Evolutionary conservation across 2,113 vertebrate genomes (phyloP).

Genomic region (Tiliqua scincoides): DNA sequence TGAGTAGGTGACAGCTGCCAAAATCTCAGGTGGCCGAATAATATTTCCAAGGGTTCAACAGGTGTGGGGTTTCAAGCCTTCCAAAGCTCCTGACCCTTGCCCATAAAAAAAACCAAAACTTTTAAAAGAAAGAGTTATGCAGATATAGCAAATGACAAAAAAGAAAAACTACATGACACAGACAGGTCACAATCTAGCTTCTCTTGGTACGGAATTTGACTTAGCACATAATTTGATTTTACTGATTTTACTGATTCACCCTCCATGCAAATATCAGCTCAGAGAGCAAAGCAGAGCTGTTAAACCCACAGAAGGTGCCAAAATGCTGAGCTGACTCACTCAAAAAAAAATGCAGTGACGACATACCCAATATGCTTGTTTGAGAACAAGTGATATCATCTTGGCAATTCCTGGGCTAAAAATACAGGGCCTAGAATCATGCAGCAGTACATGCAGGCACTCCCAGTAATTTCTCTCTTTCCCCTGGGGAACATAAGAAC

Average conservation of each 20-base stretch:
- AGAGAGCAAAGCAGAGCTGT: constrained; percentile 47
- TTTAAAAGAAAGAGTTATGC: neutral
- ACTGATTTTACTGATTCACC: constrained; percentile 17
- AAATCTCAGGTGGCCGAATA: no score
- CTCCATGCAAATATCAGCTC: constrained; percentile 29
- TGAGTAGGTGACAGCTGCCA: no score
- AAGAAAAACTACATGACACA: neutral
- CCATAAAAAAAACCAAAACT: no score
- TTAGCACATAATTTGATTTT: neutral
- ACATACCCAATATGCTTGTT: constrained; percentile 60
- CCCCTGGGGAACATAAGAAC: no score
- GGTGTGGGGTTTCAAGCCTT: no score
- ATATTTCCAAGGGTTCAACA: no score
- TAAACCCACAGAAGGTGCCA: constrained; percentile 69
- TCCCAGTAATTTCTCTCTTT: constrained; percentile 14
- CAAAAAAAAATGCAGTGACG: constrained; percentile 68
- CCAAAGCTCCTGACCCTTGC: no score
- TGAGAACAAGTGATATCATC: constrained; percentile 56
- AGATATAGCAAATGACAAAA: neutral
- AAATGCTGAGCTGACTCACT: constrained; percentile 68
- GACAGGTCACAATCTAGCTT: neutral
- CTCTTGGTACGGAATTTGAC: neutral
- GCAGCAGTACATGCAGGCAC: constrained; percentile 4
- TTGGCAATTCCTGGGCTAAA: constrained; percentile 35
- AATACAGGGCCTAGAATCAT: constrained; percentile 8